A percentile compares a stretch with the other conserved stretches of the same genome.
Evolutionary conservation across 2,113 vertebrate species (phyloP).

Genomic region (Machaerirhynchus nigripectus): DNA sequence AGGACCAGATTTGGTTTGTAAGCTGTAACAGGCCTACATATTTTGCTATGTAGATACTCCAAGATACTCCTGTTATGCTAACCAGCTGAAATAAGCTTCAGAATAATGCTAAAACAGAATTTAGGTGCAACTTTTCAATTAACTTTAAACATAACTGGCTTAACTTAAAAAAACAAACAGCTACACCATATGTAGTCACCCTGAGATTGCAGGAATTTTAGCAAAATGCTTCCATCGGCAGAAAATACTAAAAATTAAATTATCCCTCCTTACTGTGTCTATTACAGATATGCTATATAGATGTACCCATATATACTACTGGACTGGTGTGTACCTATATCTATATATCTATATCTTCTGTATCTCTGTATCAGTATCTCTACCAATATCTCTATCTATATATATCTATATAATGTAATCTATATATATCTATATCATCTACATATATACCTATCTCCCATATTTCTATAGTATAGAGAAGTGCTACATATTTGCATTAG

Average conservation of each 20-base stretch:
- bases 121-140: background rate
- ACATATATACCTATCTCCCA: too few species aligned
- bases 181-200: background rate
- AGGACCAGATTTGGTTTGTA: background rate
- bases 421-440: background rate
- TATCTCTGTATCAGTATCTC: background rate
- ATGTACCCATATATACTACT: background rate
- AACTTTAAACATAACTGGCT: background rate
- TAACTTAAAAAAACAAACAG: background rate
- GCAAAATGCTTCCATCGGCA: background rate
- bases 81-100: background rate
- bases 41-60: too few species aligned
- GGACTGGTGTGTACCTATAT: too few species aligned
- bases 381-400: background rate
- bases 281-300: background rate
- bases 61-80: background rate
- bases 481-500: background rate
- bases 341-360: background rate
- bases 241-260: background rate
- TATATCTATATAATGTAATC: background rate
- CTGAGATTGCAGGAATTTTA: background rate
- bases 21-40: background rate
- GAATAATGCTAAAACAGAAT: background rate
- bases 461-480: background rate
- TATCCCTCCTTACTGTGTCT: background rate